Percentiles rank a stretch among this genome's conserved stretches.
These are phyloP conservation scores for Petrolisthes cinctipes DNA, from an alignment of 2,888 invertebrate genomes.

Conservation along the genomic window DNA sequence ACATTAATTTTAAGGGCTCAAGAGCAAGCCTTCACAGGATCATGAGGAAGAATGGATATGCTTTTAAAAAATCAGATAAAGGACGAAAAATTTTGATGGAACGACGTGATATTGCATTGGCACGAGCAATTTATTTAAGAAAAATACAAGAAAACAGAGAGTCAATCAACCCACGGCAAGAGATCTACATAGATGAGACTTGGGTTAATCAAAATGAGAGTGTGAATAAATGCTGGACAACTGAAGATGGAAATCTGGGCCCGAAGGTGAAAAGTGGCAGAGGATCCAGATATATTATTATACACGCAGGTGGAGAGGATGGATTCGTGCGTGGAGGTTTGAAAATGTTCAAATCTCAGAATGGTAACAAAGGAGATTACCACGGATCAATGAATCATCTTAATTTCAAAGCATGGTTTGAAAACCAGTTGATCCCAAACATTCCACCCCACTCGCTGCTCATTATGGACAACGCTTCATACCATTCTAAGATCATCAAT, in stretches of 20 bases:
- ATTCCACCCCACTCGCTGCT: neutral
- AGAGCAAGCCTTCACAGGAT: too few species aligned
- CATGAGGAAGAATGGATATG: neutral
- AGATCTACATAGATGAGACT: neutral
- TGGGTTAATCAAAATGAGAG: too few species aligned
- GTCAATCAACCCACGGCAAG: neutral
- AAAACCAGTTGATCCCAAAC: neutral
- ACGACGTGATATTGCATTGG: neutral
- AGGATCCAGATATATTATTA: neutral
- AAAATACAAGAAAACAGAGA: slow-evolving; percentile 5
- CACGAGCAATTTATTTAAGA: neutral
- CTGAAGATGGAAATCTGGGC: too few species aligned
- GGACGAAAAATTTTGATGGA: neutral
- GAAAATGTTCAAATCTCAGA: neutral
- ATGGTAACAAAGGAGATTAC: neutral
- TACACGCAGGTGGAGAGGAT: neutral
- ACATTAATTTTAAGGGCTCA: too few species aligned
- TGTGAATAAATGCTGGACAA: too few species aligned
- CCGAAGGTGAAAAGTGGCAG: neutral
- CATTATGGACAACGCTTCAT: neutral
- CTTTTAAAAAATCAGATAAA: neutral
- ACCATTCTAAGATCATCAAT: neutral
- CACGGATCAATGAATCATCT: neutral
- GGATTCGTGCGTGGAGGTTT: neutral
- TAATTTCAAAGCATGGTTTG: neutral